phyloP scores from a whole-genome alignment of 2,113 vertebrate species.

The Takifugu flavidus region DNA sequence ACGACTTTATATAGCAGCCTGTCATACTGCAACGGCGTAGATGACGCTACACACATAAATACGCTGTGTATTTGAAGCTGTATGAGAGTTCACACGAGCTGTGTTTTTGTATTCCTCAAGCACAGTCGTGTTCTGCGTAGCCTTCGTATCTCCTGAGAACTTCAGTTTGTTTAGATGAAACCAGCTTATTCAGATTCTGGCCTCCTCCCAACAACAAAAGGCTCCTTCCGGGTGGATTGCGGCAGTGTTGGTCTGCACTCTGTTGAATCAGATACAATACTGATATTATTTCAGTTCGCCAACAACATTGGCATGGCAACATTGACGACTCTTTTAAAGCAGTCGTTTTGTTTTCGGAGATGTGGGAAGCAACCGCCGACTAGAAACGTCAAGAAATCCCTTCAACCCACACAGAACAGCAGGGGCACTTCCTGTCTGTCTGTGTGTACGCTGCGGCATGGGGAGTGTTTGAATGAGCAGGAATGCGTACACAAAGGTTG shows the following conservation, averaged over 20 bases:
- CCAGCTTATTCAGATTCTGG: no score
- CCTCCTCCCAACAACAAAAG: background rate
- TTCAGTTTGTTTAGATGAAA: background rate
- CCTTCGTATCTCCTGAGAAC: background rate
- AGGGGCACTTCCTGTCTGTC: conserved; percentile 51
- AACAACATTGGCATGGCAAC: background rate
- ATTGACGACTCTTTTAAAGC: background rate
- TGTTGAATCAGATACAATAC: background rate
- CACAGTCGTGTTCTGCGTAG: background rate
- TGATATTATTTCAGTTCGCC: conserved; percentile 8
- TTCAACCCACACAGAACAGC: conserved; percentile 41
- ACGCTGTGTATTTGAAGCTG: no score
- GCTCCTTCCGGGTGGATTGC: background rate
- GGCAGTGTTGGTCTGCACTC: background rate
- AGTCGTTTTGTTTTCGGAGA: background rate
- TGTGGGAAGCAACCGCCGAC: background rate
- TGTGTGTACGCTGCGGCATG: conserved; percentile 44
- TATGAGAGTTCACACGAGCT: no score
- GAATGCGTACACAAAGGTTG: conserved; percentile 68
- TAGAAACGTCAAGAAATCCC: conserved; percentile 47
- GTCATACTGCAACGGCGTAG: no score
- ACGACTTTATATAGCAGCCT: background rate
- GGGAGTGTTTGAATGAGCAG: conserved; percentile 60
- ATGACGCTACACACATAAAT: no score
- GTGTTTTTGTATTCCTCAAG: no score